phyloP scores from a whole-genome alignment of 1,140 invertebrate species.

The Oscheius sp. region DNA sequence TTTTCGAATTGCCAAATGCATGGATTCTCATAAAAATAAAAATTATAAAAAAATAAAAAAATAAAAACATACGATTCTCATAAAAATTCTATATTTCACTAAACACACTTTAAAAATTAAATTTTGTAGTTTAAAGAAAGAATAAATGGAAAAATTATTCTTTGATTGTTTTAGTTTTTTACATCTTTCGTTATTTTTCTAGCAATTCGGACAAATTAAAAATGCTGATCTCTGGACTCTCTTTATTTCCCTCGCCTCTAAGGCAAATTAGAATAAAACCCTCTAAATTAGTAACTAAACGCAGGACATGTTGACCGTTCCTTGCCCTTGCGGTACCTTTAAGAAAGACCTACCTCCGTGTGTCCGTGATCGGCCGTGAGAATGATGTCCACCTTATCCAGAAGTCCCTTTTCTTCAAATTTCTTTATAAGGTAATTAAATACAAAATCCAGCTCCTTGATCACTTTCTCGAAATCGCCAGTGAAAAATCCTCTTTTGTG shows the following conservation, averaged over 20 bases:
- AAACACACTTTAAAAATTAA: too few species aligned
- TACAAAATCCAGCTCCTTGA: conserved; percentile 10
- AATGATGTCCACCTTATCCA: conserved; percentile 21
- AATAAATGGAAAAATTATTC: too few species aligned
- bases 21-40: too few species aligned
- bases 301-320: too few species aligned
- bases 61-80: too few species aligned
- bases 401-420: conserved; percentile 11
- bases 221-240: not conserved
- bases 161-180: not conserved
- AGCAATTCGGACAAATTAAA: not conserved
- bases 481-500: conserved; percentile 26
- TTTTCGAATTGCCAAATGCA: too few species aligned
- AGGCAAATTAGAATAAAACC: too few species aligned
- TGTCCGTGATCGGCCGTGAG: conserved; percentile 35
- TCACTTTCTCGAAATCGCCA: conserved; percentile 7
- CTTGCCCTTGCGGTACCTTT: too few species aligned
- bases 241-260: not conserved
- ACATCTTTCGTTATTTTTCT: not conserved
- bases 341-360: conserved; percentile 12
- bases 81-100: too few species aligned
- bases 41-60: too few species aligned
- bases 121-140: too few species aligned
- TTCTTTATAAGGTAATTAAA: conserved; percentile 21
- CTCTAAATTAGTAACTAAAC: not conserved